phyloP scores from a whole-genome alignment of 2,888 invertebrate genomes.

The Torymus auratus region DNA sequence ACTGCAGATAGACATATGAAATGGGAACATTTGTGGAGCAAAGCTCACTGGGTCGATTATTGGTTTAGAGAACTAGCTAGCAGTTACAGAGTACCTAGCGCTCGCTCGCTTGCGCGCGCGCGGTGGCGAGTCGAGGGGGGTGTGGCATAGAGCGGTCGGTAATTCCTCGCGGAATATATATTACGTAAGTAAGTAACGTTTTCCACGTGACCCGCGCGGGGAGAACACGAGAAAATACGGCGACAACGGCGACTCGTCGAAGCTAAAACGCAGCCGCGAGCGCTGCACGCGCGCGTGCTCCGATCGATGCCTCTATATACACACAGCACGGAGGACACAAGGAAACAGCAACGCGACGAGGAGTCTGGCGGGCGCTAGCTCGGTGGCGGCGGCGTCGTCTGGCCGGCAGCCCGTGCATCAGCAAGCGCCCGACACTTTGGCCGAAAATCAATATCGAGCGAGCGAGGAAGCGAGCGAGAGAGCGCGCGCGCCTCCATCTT shows the following conservation, averaged over 20 bases:
- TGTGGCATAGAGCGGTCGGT: conserved; percentile 31
- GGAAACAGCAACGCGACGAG: too few relatives aligned
- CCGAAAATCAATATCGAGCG: conserved; percentile 55
- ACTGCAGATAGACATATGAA: not conserved
- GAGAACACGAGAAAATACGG: conserved; percentile 16
- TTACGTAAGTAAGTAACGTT: conserved; percentile 48
- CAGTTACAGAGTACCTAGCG: too few relatives aligned
- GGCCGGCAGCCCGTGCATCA: not conserved
- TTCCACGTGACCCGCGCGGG: conserved; percentile 51
- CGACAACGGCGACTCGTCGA: not conserved
- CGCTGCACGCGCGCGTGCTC: too few relatives aligned
- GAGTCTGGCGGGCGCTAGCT: too few relatives aligned
- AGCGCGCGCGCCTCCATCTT: conserved; percentile 49
- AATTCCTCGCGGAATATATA: conserved; percentile 43
- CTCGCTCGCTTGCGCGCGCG: not conserved
- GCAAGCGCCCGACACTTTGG: conserved; percentile 13
- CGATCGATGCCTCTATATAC: conserved; percentile 21
- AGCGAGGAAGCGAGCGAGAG: not conserved
- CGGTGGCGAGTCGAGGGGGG: conserved; percentile 17
- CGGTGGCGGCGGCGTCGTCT: not conserved
- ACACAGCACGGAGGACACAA: too few relatives aligned
- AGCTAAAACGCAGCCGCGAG: too few relatives aligned
- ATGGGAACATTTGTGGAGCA: not conserved
- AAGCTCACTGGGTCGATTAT: conserved; percentile 21
- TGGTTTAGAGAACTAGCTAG: conserved; percentile 2